phyloP scores from a whole-genome alignment of 2,113 vertebrate genomes.

The Hydropotes inermis region DNA sequence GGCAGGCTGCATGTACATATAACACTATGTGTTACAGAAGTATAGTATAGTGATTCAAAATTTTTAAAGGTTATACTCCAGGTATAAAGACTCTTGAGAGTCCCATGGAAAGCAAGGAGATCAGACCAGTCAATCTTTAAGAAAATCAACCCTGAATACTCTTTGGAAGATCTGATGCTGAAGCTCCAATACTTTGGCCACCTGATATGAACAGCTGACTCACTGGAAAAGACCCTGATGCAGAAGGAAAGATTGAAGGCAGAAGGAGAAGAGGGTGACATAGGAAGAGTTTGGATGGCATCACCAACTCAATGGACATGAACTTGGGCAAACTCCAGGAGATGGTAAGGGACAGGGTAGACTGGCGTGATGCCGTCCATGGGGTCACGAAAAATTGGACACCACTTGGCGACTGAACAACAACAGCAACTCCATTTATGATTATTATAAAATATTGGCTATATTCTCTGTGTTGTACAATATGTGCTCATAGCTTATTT shows the following conservation, averaged over 20 bases:
- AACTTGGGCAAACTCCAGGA: background rate
- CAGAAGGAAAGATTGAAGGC: background rate
- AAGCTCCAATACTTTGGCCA: background rate
- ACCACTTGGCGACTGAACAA: background rate
- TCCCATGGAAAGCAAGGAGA: background rate
- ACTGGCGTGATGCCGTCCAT: fast-evolving
- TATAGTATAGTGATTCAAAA: background rate
- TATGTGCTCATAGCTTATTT: background rate
- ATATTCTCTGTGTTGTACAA: background rate
- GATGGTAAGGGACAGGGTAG: background rate
- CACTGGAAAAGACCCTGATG: background rate
- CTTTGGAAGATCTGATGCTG: background rate
- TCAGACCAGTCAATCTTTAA: background rate
- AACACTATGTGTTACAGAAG: background rate
- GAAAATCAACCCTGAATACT: background rate
- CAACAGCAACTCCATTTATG: background rate
- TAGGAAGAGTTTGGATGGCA: background rate
- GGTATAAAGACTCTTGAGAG: background rate
- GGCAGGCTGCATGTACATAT: background rate
- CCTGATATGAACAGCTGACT: background rate
- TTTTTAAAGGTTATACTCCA: background rate
- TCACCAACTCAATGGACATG: background rate
- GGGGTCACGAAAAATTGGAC: background rate
- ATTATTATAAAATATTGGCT: background rate
- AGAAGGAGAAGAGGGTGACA: background rate